Base-by-base conservation (phyloP, 2,888 invertebrate genomes). In the Lycaena phlaeas region DNA sequence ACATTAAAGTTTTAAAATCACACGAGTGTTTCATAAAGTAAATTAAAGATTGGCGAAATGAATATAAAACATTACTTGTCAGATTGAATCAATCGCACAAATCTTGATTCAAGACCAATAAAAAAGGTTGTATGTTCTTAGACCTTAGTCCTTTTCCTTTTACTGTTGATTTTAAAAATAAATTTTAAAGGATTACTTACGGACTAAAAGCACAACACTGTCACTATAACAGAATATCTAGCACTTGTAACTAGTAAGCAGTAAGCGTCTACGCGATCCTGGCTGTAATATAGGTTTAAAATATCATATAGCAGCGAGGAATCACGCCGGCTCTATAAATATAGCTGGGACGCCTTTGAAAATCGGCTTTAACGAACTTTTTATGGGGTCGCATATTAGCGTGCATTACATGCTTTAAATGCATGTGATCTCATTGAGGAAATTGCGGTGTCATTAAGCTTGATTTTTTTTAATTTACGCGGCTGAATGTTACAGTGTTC, bases 231-330 rank as follows among this genome's bases (percentile, higher is more conserved):
- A 28, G 48, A 48, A 48, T 44, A 42, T 31, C 44, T 50, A 50
- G 43, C 41, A 36, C 44, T 45, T 42, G 44, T 37, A 36, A 36
- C 44, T 45, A 43, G 44, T 37, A 36, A 41, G 34, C 25, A 41
- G 44, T 44, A 41, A 38, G 49, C 53, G 56, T 56, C 53, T 53
- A 51, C 50, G 28, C 56, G 48, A 40, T 43, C 42, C 50, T 53
- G 49, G 41, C 46, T 30, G 54, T 53, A 56, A 51, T 54, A 51
- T 54, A 51, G 49, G 52, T 53, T 53, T 56, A 52, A 51, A 55
- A 56, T 54, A 56, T 54, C 48, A 52, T 50, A 48, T 45, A 41
- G 43, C 40, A 37, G 49, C 44, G 48, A 48, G 50, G 50, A 49
- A 47, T 48, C 49, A 42, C 36, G 45, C 27, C 44, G 41, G 27